Evolutionary conservation across 2,113 vertebrate species (phyloP).

Genomic region (Chiloscyllium plagiosum): DNA sequence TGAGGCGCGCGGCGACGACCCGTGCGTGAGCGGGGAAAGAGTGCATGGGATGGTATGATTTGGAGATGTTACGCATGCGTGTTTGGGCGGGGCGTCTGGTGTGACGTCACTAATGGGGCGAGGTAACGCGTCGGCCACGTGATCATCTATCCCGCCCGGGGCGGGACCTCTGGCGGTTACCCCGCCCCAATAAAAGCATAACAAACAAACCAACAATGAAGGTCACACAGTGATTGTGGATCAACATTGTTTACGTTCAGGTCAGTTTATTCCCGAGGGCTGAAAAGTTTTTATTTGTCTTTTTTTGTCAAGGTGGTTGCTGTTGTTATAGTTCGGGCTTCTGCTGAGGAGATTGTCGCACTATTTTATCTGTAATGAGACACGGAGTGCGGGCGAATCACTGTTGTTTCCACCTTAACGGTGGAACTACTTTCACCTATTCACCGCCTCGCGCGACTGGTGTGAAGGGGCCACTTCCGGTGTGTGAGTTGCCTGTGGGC

Average conservation of each 20-base stretch:
- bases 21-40: too few species aligned
- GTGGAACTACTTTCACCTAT: not conserved
- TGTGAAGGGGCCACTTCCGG: not conserved
- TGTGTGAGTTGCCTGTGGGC: not conserved
- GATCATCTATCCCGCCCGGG: not conserved
- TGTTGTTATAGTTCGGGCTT: not conserved
- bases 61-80: too few species aligned
- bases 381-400: not conserved
- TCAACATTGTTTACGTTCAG: too few species aligned
- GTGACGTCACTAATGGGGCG: too few species aligned
- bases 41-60: too few species aligned
- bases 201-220: too few species aligned
- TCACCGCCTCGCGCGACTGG: not conserved
- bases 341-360: not conserved
- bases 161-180: not conserved
- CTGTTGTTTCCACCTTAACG: conserved; percentile 1
- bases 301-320: not conserved
- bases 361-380: not conserved
- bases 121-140: not conserved
- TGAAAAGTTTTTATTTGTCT: not conserved
- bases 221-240: too few species aligned
- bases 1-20: too few species aligned
- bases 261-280: too few species aligned
- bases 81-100: too few species aligned
- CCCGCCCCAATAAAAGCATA: not conserved